phyloP scores from a whole-genome alignment of 1,140 invertebrate genomes.

The Melitaea cinxia region DNA sequence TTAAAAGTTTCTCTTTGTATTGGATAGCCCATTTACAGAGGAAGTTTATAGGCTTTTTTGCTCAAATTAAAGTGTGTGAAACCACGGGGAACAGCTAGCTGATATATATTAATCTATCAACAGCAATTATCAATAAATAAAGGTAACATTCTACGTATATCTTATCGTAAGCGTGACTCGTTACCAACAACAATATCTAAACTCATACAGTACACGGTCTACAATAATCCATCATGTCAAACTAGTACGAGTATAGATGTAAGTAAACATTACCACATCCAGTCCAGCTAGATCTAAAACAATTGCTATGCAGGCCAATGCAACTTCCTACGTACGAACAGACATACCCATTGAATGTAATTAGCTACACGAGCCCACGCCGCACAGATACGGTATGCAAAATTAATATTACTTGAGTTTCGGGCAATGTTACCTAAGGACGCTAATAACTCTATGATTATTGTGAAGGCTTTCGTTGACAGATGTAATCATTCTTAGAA shows the following conservation, averaged over 20 bases:
- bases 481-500: background rate
- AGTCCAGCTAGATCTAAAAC: slow-evolving; percentile 42
- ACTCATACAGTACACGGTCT: background rate
- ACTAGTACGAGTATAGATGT: slow-evolving; percentile 15
- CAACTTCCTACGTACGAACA: slow-evolving; percentile 58
- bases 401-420: slow-evolving; percentile 47
- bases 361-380: slow-evolving; percentile 59
- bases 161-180: no score
- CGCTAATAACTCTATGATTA: slow-evolving; percentile 13
- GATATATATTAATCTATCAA: no score
- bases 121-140: no score
- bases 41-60: no score
- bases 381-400: slow-evolving; percentile 52
- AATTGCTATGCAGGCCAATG: slow-evolving; percentile 62
- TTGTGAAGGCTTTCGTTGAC: slow-evolving; percentile 18
- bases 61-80: no score
- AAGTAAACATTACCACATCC: slow-evolving; percentile 30
- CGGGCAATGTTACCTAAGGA: background rate
- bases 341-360: slow-evolving; percentile 45
- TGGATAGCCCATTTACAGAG: no score
- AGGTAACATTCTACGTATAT: no score
- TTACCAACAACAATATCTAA: no score
- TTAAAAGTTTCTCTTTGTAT: no score
- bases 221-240: slow-evolving; percentile 5
- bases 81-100: no score